phyloP scores from a whole-genome alignment of 2,113 vertebrate species.

The Cyprinodon tularosa region DNA sequence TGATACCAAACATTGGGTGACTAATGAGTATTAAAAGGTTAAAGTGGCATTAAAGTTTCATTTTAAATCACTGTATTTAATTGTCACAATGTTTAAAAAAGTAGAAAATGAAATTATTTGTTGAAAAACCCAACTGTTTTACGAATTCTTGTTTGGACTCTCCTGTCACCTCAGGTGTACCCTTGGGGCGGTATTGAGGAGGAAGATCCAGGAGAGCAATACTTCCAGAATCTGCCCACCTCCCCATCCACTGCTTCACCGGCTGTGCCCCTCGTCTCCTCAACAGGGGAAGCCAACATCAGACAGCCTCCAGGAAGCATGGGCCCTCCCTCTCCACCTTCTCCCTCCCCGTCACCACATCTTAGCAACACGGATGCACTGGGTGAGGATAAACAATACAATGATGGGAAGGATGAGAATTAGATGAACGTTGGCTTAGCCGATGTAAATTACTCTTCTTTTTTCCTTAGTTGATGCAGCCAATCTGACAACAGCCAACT shows the following conservation, averaged over 20 bases:
- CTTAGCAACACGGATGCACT: constrained; percentile 74
- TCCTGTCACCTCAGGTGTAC: constrained; percentile 46
- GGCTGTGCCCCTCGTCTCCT: constrained; percentile 78
- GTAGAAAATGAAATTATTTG: too few relatives aligned
- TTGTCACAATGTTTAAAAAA: too few relatives aligned
- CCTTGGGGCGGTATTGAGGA: constrained; percentile 92
- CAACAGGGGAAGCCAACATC: constrained; percentile 7
- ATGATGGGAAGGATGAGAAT: too few relatives aligned
- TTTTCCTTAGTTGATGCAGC: too few relatives aligned
- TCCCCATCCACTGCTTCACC: constrained; percentile 70
- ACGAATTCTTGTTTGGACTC: background rate
- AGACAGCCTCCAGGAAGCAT: constrained; percentile 19
- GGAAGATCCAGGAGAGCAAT: constrained; percentile 94
- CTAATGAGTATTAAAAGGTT: too few relatives aligned
- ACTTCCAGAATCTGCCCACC: constrained; percentile 93
- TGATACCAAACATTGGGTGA: too few relatives aligned
- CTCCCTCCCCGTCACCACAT: constrained; percentile 69
- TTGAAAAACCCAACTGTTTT: background rate
- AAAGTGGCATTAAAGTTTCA: too few relatives aligned
- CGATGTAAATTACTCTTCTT: too few relatives aligned
- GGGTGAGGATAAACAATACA: constrained; percentile 45
- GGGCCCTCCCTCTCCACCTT: constrained; percentile 43
- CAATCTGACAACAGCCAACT: too few relatives aligned
- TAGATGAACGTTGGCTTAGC: background rate
- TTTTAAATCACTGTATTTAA: too few relatives aligned